A percentile compares a stretch with the other conserved stretches of the same genome.
phyloP scores from a whole-genome alignment of 2,888 invertebrate species.

The Baccha elongata region DNA sequence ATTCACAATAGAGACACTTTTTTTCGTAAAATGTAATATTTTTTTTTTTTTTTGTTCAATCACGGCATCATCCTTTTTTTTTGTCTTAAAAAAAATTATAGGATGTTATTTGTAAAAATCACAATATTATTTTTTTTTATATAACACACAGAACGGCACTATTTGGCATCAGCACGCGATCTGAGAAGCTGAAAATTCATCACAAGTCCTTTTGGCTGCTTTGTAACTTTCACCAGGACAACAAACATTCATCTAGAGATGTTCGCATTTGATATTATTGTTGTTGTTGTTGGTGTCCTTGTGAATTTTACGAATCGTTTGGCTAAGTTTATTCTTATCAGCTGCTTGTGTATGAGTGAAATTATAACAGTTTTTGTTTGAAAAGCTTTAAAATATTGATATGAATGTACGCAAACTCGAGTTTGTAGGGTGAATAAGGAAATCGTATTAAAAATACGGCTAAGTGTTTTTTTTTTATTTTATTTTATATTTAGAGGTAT shows the following conservation, averaged over 20 bases:
- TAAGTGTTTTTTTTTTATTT: too few species aligned
- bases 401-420: slow-evolving; percentile 43
- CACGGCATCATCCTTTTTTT: slow-evolving; percentile 41
- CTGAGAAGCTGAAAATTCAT: slow-evolving; percentile 71
- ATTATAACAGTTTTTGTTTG: slow-evolving; percentile 61
- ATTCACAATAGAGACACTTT: slow-evolving; percentile 34
- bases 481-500: too few species aligned
- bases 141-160: slow-evolving; percentile 68
- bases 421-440: slow-evolving; percentile 25
- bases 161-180: slow-evolving; percentile 72
- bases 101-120: slow-evolving; percentile 29
- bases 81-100: slow-evolving; percentile 3
- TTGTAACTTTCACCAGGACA: slow-evolving; percentile 69
- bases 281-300: slow-evolving; percentile 60
- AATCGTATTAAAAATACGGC: too few species aligned
- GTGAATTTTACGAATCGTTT: slow-evolving; percentile 50
- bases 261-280: slow-evolving; percentile 46
- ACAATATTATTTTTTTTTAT: slow-evolving; percentile 41
- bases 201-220: slow-evolving; percentile 59
- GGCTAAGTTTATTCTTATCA: slow-evolving; percentile 68
- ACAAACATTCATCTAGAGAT: slow-evolving; percentile 72
- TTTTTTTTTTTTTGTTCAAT: slow-evolving; percentile 44
- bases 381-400: slow-evolving; percentile 55
- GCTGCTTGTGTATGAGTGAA: slow-evolving; percentile 44
- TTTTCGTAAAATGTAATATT: slow-evolving; percentile 2